Conservation (phyloP, 2,113 vertebrate species). For the Rallus limicola region DNA sequence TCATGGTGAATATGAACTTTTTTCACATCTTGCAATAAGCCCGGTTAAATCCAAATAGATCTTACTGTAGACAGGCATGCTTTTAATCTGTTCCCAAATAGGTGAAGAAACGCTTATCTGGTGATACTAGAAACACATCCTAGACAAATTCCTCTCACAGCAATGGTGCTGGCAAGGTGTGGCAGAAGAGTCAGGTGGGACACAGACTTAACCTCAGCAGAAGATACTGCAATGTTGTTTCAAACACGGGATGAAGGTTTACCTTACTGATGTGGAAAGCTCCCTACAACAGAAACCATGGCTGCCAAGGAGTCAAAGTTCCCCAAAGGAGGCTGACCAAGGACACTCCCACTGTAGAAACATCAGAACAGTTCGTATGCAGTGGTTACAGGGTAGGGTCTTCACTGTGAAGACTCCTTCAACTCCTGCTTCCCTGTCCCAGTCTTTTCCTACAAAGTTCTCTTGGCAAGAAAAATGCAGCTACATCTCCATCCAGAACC, state of each 20-base stretch:
- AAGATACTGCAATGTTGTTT: background rate
- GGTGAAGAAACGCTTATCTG: background rate
- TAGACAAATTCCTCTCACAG: background rate
- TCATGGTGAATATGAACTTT: background rate
- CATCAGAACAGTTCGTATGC: background rate
- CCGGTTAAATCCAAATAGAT: background rate
- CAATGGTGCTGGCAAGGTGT: rapidly evolving
- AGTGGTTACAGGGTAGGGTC: background rate
- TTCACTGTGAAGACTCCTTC: background rate
- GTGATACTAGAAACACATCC: background rate
- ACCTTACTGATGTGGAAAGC: background rate
- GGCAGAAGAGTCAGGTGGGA: background rate
- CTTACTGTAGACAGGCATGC: background rate
- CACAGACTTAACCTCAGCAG: background rate
- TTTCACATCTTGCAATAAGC: background rate
- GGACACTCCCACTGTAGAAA: background rate
- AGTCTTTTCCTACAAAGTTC: background rate
- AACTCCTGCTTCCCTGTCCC: background rate
- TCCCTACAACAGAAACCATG: background rate
- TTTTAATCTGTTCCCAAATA: background rate
- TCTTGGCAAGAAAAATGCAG: background rate
- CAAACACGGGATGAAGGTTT: background rate
- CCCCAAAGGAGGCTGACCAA: background rate
- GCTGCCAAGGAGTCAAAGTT: background rate
- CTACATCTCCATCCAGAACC: background rate